Evolutionary conservation across 2,888 invertebrate species (phyloP).

Genomic region (Cybosia mesomella): DNA sequence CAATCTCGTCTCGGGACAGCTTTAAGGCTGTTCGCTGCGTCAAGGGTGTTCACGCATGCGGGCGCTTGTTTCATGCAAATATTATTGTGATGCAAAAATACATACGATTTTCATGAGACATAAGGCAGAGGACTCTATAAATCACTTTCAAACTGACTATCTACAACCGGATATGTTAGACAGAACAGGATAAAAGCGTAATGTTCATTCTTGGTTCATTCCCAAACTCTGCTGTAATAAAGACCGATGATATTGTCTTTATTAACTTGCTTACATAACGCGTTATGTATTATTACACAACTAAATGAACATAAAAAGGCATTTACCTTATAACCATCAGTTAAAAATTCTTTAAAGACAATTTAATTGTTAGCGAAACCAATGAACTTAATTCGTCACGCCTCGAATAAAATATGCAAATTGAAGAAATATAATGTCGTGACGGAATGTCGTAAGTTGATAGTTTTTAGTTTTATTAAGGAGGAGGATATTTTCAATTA

Average conservation of each 20-base stretch:
- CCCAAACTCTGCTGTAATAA: background rate
- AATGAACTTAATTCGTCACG: background rate
- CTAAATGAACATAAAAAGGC: background rate
- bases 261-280: background rate
- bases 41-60: too few relatives aligned
- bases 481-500: background rate
- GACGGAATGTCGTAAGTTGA: background rate
- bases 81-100: too few relatives aligned
- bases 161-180: too few relatives aligned
- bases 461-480: background rate
- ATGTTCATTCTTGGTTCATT: background rate
- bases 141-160: too few relatives aligned
- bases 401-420: too few relatives aligned
- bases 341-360: background rate
- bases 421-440: too few relatives aligned
- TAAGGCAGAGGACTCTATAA: too few relatives aligned
- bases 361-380: background rate
- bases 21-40: too few relatives aligned
- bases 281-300: constrained; percentile 2
- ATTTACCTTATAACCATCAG: background rate
- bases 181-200: background rate
- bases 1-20: too few relatives aligned
- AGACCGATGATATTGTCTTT: background rate
- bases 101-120: too few relatives aligned
- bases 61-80: too few relatives aligned